Conservation (phyloP, 2,888 invertebrate species). For the Andricus quercusramuli region DNA sequence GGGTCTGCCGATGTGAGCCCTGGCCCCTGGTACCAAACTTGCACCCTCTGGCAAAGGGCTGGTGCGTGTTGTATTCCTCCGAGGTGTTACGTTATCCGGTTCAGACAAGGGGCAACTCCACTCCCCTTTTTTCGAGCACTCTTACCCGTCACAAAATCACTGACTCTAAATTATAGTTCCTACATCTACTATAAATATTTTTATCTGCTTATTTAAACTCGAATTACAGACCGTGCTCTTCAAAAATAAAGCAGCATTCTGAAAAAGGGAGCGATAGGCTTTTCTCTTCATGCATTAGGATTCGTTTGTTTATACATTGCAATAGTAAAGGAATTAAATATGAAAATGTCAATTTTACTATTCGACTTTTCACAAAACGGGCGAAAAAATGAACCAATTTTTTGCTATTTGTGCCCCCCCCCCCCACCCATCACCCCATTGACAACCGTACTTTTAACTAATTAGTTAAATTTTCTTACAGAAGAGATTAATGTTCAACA, state of each 20-base stretch:
- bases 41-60: slow-evolving; percentile 44
- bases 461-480: no score
- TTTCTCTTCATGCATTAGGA: no score
- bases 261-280: no score
- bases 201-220: not conserved
- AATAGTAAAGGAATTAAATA: no score
- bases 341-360: no score
- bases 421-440: no score
- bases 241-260: not conserved
- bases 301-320: no score
- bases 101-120: slow-evolving; percentile 45
- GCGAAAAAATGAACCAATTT: no score
- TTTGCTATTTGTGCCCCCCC: no score
- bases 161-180: slow-evolving; percentile 31
- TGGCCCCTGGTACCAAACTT: slow-evolving; percentile 48
- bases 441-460: no score
- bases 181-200: slow-evolving; percentile 12
- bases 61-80: slow-evolving; percentile 46
- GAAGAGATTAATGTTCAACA: no score
- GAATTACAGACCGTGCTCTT: not conserved
- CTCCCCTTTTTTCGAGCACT: slow-evolving; percentile 39
- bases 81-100: slow-evolving; percentile 48
- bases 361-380: no score
- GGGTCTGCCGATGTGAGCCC: slow-evolving; percentile 44
- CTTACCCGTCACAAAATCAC: slow-evolving; percentile 38